These are phyloP conservation scores for Speoplatyrhinus poulsoni DNA, from an alignment of 2,113 vertebrate species.

Conservation along the genomic window DNA sequence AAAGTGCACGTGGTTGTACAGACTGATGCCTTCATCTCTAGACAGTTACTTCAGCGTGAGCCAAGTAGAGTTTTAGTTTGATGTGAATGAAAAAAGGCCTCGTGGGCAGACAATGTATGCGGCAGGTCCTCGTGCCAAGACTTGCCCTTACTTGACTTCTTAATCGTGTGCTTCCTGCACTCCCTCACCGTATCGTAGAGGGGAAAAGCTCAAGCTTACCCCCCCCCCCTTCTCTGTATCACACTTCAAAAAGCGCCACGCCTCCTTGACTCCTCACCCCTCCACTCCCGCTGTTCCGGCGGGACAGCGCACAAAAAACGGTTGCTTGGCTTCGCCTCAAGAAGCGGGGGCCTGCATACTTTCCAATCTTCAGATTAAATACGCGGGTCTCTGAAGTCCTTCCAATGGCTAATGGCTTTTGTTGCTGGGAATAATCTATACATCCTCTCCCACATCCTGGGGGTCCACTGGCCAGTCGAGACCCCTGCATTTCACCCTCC, in stretches of 20 bases:
- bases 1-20: conserved; percentile 8
- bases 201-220: conserved; percentile 56
- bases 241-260: conserved; percentile 52
- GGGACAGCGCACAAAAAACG: conserved; percentile 69
- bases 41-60: conserved; percentile 21
- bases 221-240: conserved; percentile 60
- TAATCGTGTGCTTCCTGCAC: conserved; percentile 76
- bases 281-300: conserved; percentile 66
- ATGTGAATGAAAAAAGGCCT: conserved; percentile 14
- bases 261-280: conserved; percentile 46
- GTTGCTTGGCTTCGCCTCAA: conserved; percentile 69
- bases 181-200: conserved; percentile 57
- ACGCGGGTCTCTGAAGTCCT: conserved; percentile 78
- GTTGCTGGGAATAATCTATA: conserved; percentile 83
- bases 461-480: conserved; percentile 65
- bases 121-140: conserved; percentile 48
- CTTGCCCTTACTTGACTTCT: conserved; percentile 76
- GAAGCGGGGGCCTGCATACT: conserved; percentile 74
- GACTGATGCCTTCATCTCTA: conserved; percentile 25
- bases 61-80: conserved; percentile 1
- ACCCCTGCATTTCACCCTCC: conserved; percentile 54
- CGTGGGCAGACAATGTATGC: conserved; percentile 15
- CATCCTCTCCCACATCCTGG: conserved; percentile 84
- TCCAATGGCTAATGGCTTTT: conserved; percentile 83
- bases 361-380: conserved; percentile 82